Percentiles rank a stretch among this genome's conserved stretches.
These are phyloP conservation scores for Papilio helenus DNA, from an alignment of 1,140 invertebrate species.

Conservation along the genomic window DNA sequence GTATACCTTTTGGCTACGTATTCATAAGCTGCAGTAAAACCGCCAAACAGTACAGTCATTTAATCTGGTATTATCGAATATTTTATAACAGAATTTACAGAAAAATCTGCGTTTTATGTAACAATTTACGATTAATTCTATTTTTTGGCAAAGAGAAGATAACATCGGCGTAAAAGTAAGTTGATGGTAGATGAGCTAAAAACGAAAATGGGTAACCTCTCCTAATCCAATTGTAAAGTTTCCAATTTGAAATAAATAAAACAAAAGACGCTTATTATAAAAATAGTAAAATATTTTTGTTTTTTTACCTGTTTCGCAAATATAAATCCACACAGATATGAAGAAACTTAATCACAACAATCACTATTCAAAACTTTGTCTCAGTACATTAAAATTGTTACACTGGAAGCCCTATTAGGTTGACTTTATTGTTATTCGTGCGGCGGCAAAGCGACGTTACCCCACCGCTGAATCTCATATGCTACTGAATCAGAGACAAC, in stretches of 20 bases:
- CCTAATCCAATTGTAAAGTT: not conserved
- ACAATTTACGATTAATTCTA: not conserved
- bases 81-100: not conserved
- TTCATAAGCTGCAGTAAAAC: not conserved
- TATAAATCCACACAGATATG: slow-evolving; percentile 20
- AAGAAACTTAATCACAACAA: slow-evolving; percentile 26
- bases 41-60: not conserved
- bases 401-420: slow-evolving; percentile 35
- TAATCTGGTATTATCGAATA: not conserved
- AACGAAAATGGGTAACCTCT: not conserved
- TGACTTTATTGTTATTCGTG: slow-evolving; percentile 28
- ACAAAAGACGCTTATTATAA: not conserved
- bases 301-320: slow-evolving; percentile 23
- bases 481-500: slow-evolving; percentile 39
- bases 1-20: not conserved
- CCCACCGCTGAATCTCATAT: slow-evolving; percentile 24
- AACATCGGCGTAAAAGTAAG: not conserved
- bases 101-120: not conserved
- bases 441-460: not conserved
- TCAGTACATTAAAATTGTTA: slow-evolving; percentile 11
- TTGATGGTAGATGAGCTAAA: no score
- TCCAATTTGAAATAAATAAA: not conserved
- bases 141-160: not conserved
- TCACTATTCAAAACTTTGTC: slow-evolving; percentile 21
- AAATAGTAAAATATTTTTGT: not conserved